These are phyloP conservation scores for Meloidogyne chitwoodi DNA, from an alignment of 1,140 invertebrate genomes.

Conservation along the genomic window DNA sequence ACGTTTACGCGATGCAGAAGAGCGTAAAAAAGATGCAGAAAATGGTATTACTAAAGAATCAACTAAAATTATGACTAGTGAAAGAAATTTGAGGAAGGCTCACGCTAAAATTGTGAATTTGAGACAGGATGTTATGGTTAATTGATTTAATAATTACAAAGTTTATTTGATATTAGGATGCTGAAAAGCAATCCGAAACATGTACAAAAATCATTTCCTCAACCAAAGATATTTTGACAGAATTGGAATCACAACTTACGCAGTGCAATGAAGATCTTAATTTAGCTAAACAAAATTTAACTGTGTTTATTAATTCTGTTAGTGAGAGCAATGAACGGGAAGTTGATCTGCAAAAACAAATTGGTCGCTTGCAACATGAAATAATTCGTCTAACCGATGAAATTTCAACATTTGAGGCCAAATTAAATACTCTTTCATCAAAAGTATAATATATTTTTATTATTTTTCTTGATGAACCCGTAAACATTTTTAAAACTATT, in stretches of 20 bases:
- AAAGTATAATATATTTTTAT: background rate
- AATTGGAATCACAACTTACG: background rate
- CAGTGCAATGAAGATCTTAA: slow-evolving; percentile 18
- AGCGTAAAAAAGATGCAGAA: slow-evolving; percentile 71
- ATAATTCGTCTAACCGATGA: slow-evolving; percentile 21
- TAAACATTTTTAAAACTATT: background rate
- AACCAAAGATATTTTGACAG: background rate
- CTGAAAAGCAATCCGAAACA: background rate
- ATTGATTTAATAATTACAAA: background rate
- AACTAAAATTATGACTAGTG: slow-evolving; percentile 77
- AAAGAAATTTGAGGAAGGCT: slow-evolving; percentile 61
- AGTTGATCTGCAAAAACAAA: slow-evolving; percentile 18
- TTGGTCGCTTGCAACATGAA: slow-evolving; percentile 24
- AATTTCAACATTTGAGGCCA: background rate
- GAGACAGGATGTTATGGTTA: slow-evolving; percentile 64
- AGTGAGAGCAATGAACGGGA: slow-evolving; percentile 25
- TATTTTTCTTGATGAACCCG: background rate
- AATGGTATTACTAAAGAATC: slow-evolving; percentile 72
- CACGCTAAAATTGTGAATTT: slow-evolving; percentile 64
- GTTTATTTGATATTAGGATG: background rate
- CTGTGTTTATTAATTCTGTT: slow-evolving; percentile 1
- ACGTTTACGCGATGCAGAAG: slow-evolving; percentile 68
- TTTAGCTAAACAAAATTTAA: slow-evolving; percentile 13
- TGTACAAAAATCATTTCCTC: background rate
- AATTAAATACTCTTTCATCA: slow-evolving; percentile 21